These are phyloP conservation scores for Augochlorella aurata DNA, from an alignment of 2,888 invertebrate species.

Conservation along the genomic window DNA sequence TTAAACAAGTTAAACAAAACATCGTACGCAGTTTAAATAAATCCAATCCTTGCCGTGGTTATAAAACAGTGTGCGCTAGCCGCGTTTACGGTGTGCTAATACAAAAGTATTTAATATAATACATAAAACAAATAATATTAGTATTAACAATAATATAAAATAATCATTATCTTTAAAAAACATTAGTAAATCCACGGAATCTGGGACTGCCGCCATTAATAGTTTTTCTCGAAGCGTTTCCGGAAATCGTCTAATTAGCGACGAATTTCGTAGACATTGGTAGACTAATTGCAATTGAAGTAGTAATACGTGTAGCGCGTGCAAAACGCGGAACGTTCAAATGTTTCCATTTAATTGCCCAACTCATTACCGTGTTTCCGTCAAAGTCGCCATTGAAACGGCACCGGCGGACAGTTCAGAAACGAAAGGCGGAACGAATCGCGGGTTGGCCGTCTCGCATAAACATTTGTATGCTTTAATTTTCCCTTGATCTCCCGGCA, in stretches of 20 bases:
- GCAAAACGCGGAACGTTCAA: neutral
- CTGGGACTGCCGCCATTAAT: too few relatives aligned
- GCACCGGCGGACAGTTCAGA: neutral
- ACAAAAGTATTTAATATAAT: too few relatives aligned
- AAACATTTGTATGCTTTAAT: slow-evolving; percentile 35
- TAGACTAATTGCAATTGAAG: neutral
- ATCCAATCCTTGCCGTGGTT: too few relatives aligned
- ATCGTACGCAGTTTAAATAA: too few relatives aligned
- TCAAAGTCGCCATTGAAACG: neutral
- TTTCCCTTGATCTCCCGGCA: slow-evolving; percentile 26
- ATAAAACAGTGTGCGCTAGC: too few relatives aligned
- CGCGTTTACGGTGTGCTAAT: too few relatives aligned
- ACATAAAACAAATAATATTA: too few relatives aligned
- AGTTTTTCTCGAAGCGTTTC: neutral
- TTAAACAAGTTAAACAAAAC: too few relatives aligned
- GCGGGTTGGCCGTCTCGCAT: slow-evolving; percentile 30
- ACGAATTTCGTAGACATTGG: neutral
- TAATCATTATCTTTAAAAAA: too few relatives aligned
- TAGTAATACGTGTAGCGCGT: neutral
- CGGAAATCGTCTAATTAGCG: neutral
- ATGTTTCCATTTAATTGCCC: neutral
- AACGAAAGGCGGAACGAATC: neutral
- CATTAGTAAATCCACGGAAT: too few relatives aligned
- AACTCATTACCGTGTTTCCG: neutral
- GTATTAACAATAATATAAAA: too few relatives aligned